Evolutionary conservation across 2,797 vertebrate species (phyloP), one percentile per base, ranked within the genome.

Genomic region (Spea hammondii): DNA sequence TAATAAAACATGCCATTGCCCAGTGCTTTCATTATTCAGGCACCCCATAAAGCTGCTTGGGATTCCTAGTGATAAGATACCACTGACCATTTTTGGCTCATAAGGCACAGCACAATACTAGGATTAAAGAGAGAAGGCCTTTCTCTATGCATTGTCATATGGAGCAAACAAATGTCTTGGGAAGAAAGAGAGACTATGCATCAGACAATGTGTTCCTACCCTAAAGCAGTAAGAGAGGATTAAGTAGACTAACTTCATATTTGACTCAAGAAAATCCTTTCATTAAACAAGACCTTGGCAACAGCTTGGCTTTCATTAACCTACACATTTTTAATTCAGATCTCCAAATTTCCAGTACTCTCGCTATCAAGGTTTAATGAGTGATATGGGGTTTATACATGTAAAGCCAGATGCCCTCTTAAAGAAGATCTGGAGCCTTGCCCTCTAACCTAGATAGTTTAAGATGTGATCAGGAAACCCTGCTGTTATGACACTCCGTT

Each of bases 241-340:
- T 82, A 82, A 32, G 46, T 51, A 51, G 54, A 77, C 44, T 72
- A 69, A 65, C 79, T 62, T 59, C 70, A 66, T 49, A 70, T 66
- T 82, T 72, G 48, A 69, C 69, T 77, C 46, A 62, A 73, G 74
- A 60, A 82, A 82, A 82, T 76, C 80, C 59, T 74, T 57, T 82
- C 74, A 64, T 82, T 74, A 82, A 77, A 82, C 70, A 82, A 78
- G 72, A 46, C 48, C 53, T 17, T 48, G 54, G 65, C 17, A 75
- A 69, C 80, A 77, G 75, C 70, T 82, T 78, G 75, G 70, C 66
- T 64, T 54, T 77, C 64, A 81, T 70, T 72, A 68, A 71, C 60
- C 65, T 65, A 12, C 54, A 32, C 64, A 82, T 73, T 80, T 73
- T 81, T 69, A 47, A 60, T 68, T 72, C 62, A 77, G 72, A 72